These are phyloP conservation scores for Pachymerium ferrugineum DNA, from an alignment of 2,888 invertebrate species.

Conservation along the genomic window DNA sequence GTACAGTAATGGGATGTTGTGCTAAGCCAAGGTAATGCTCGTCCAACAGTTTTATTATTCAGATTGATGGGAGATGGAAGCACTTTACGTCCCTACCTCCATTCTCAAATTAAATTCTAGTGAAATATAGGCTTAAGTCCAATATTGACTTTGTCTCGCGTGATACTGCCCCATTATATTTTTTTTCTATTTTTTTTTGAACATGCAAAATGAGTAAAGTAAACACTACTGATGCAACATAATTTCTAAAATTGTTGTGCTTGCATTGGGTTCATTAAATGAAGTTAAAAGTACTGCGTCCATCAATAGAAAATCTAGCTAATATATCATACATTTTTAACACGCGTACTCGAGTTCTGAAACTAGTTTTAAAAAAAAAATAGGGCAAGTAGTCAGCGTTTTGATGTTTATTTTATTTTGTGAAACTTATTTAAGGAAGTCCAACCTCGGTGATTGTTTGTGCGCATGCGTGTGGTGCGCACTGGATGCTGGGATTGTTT, in stretches of 20 bases:
- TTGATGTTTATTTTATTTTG: too few species aligned
- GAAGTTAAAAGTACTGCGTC: neutral
- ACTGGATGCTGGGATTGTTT: too few species aligned
- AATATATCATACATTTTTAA: too few species aligned
- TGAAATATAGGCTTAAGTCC: conserved; percentile 14
- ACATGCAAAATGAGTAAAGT: neutral
- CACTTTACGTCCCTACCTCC: neutral
- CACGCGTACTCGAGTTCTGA: too few species aligned
- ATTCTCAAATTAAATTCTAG: conserved; percentile 21
- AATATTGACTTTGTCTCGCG: neutral
- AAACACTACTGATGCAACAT: conserved; percentile 16
- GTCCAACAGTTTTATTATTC: conserved; percentile 21
- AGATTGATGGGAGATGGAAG: conserved; percentile 14
- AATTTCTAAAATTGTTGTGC: neutral
- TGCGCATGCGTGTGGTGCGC: too few species aligned
- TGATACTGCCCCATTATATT: neutral
- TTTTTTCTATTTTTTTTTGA: neutral
- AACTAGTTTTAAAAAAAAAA: too few species aligned
- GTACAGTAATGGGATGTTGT: conserved; percentile 18
- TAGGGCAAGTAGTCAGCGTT: too few species aligned
- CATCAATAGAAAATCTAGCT: too few species aligned
- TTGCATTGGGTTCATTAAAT: neutral
- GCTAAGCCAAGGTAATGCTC: neutral
- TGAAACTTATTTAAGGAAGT: too few species aligned
- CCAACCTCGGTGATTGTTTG: too few species aligned